Evolutionary conservation across 1,140 invertebrate genomes (phyloP).

Genomic region (Aphaenogaster ashmeadi): DNA sequence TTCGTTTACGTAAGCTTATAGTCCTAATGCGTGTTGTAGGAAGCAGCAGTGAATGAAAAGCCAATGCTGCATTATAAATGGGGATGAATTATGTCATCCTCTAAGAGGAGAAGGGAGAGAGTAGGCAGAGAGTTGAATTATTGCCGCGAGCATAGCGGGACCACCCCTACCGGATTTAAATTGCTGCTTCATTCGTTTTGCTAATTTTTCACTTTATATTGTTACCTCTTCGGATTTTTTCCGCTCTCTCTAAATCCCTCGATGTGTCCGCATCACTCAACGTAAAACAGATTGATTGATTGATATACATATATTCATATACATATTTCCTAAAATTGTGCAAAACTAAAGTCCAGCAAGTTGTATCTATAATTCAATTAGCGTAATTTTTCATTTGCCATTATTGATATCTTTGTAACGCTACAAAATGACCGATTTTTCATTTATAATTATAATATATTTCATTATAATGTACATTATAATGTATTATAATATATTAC

Average conservation of each 20-base stretch:
- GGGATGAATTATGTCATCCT: conserved; percentile 77
- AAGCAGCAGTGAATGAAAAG: conserved; percentile 74
- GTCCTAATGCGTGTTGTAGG: conserved; percentile 63
- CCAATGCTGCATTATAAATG: conserved; percentile 78
- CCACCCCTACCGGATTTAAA: conserved; percentile 50
- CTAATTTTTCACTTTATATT: conserved; percentile 64
- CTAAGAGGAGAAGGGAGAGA: not conserved
- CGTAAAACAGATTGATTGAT: conserved; percentile 29
- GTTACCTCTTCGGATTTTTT: conserved; percentile 21
- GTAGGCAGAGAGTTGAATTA: conserved; percentile 52
- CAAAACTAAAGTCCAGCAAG: not conserved
- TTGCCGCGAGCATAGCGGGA: conserved; percentile 35
- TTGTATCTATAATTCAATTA: conserved; percentile 6
- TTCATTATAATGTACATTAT: no score
- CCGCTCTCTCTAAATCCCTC: not conserved
- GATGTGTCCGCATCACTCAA: conserved; percentile 9
- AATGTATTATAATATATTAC: no score
- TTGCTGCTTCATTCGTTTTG: conserved; percentile 58
- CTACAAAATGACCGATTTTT: not conserved
- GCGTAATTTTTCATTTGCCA: not conserved
- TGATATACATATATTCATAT: not conserved
- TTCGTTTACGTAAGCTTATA: conserved; percentile 57
- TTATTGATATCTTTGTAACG: not conserved
- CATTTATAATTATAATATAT: no score
- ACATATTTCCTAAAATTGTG: conserved; percentile 14